Base-by-base conservation (phyloP, 2,113 vertebrate genomes). In the Neomonachus schauinslandi region DNA sequence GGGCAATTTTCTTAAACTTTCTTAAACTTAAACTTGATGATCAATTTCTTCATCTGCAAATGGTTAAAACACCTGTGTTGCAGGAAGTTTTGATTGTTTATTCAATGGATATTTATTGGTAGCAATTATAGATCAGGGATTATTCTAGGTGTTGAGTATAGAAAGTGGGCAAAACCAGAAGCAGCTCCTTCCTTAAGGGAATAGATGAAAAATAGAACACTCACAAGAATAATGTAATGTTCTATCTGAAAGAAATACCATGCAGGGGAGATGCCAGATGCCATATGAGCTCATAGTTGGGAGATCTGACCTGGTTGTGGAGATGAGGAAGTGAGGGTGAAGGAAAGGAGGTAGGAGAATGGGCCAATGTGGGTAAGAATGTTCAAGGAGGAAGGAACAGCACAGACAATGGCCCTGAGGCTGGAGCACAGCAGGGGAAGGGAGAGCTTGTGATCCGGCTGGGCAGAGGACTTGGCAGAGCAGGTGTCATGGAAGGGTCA, bases 131-230 rank as follows among this genome's bases (percentile, higher is more conserved):
- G 13, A 53, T 63, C 49, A 88, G 49, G 55, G 4, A 36, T 10
- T 59, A n/a, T 63, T 91, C 33, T 71, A 76, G 63, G 69, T 79
- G 46, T 51, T 65, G 49, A 72, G 33, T 49, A 71, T 46, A 72
- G n/a, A 92, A 77, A 96, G 51, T 69, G 76, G 77, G 33, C 28
- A 49, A 96, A 95, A 72, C 46, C 12, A 87, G 67, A 79, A 2
- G 15, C n/a, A 76, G 21, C 26, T 63, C 31, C 59, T 93, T 83
- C n/a, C 49, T 19, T 92, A 49, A 14, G 6, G 63, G 65, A 61
- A 83, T 31, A 87, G 67, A 65, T 24, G 63, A 63, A 57, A 88
- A 83, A 53, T 39, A n/a, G 49, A 95, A 71, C 31, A 33, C 1
- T 42, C 18, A 69, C 1, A 24, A 36, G 46, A 97, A 36, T 46